Base-by-base conservation (phyloP, 2,797 vertebrate species). In the Enteromius fasciolatus region DNA sequence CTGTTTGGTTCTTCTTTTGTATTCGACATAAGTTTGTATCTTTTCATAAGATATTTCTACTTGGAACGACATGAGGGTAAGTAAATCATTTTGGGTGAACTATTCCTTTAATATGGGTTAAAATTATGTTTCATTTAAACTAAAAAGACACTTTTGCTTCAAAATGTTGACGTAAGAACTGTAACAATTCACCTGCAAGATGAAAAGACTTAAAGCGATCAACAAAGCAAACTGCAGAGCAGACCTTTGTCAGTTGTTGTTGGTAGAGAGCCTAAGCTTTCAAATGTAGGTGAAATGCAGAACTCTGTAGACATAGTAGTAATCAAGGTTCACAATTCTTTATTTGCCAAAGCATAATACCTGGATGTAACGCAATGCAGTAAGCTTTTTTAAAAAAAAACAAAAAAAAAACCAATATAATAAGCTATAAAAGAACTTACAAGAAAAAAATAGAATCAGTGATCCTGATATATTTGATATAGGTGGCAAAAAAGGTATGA, bases 401-500 rank as follows among this genome's bases (percentile, higher is more conserved):
- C 7, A 0, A 50, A 9, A 8, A 54, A n/a, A n/a, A n/a, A n/a
- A n/a, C n/a, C n/a, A n/a, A 20, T 54, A 54, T 3, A 54, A 54
- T 54, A n/a, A 54, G 18, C 7, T 54, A 57, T 57, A n/a, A n/a
- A n/a, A n/a, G n/a, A n/a, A n/a, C n/a, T n/a, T n/a, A n/a, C n/a
- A 23, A 23, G 23, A 4, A 12, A 57, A 59, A 23, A 12, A 52
- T n/a, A 3, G 20, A 64, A 79, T 31, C 64, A 67, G 5, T 67
- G 82, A 57, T 18, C 7, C 74, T 39, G 36, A 39, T 39, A 39
- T 39, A 41, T 41, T 41, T 41, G 39, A 25, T 59, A 41, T 9
- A 66, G 46, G 25, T 15, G n/a, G n/a, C 33, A 46, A 52, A 73
- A 79, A 15, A 66, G 44, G 15, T 33, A 3, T 67, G 23, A 83